Percentiles rank a stretch among this genome's conserved stretches.
phyloP scores from a whole-genome alignment of 2,888 invertebrate genomes.

The Heliconius erato region DNA sequence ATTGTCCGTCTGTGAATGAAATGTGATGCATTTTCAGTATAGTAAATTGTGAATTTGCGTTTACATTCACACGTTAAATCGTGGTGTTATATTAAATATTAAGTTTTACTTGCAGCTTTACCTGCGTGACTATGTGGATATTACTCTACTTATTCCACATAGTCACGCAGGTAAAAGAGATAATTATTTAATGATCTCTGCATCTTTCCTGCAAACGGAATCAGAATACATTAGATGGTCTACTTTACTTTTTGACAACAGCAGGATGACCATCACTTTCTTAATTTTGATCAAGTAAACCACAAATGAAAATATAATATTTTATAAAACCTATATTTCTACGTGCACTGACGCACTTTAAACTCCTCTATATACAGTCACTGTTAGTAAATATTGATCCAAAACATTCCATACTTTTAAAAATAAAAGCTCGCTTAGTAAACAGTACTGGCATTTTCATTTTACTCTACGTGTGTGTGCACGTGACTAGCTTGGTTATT shows the following conservation, averaged over 20 bases:
- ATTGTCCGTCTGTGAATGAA: slow-evolving; percentile 54
- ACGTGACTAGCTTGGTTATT: slow-evolving; percentile 55
- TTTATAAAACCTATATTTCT: neutral
- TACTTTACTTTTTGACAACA: no score
- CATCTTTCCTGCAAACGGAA: no score
- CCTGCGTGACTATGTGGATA: no score
- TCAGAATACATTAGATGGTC: no score
- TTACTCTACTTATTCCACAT: no score
- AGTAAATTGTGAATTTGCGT: slow-evolving; percentile 30
- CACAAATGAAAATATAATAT: no score
- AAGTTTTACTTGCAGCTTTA: neutral
- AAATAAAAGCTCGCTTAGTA: slow-evolving; percentile 34
- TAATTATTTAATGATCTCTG: no score
- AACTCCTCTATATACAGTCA: neutral
- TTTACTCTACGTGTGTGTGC: slow-evolving; percentile 44
- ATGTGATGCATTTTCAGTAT: slow-evolving; percentile 47
- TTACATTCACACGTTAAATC: slow-evolving; percentile 21
- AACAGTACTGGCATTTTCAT: slow-evolving; percentile 37
- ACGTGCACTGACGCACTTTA: neutral
- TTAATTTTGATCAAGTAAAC: no score
- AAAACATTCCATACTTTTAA: slow-evolving; percentile 22
- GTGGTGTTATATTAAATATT: slow-evolving; percentile 5
- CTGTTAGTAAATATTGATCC: slow-evolving; percentile 32
- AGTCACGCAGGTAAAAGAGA: no score
- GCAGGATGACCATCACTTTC: no score